A percentile compares a stretch with the other conserved stretches of the same genome.
Conservation (phyloP, 2,113 vertebrate genomes). For the Hippotragus niger region DNA sequence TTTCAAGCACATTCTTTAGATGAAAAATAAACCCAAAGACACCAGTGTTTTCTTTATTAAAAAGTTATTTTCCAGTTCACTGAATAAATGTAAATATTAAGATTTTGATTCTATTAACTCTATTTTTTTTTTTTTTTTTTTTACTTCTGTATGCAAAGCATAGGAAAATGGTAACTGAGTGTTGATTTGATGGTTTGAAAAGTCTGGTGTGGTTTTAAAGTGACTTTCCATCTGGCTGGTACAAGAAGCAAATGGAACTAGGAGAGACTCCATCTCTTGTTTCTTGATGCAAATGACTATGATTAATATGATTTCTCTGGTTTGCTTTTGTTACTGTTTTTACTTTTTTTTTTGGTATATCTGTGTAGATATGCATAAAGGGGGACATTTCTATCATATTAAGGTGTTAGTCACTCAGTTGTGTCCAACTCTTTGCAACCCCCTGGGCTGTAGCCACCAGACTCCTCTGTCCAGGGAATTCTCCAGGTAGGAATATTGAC, state of each 20-base stretch:
- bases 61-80: constrained; percentile 18
- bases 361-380: background rate
- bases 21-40: background rate
- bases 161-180: background rate
- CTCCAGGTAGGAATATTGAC: background rate
- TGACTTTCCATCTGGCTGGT: background rate
- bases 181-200: background rate
- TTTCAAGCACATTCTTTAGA: background rate
- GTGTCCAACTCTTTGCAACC: background rate
- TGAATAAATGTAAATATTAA: constrained; percentile 30
- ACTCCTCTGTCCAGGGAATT: background rate
- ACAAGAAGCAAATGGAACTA: background rate
- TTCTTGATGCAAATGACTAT: background rate
- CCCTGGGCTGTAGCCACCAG: background rate
- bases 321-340: background rate
- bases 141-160: background rate
- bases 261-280: background rate
- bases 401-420: fast-evolving
- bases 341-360: background rate
- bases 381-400: background rate
- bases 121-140: background rate
- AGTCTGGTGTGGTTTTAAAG: constrained; percentile 17
- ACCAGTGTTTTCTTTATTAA: constrained; percentile 36
- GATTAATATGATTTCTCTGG: background rate
- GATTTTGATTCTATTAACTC: constrained; percentile 20